phyloP scores from a whole-genome alignment of 2,797 vertebrate genomes.

The Eulemur rubriventer region DNA sequence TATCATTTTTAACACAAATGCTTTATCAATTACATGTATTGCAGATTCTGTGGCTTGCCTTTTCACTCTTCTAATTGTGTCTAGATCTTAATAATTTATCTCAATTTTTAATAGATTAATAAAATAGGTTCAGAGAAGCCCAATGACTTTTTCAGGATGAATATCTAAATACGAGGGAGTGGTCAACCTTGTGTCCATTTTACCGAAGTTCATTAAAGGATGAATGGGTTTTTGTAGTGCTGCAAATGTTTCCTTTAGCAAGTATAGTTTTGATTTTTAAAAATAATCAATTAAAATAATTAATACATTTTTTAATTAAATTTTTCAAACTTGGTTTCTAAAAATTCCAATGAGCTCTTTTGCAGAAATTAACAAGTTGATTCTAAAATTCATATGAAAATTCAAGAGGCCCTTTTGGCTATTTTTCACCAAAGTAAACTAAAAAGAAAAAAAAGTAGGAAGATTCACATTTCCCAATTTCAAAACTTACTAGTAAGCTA shows the following conservation, averaged over 20 bases:
- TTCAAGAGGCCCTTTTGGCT: neutral
- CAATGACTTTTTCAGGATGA: neutral
- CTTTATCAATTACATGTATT: neutral
- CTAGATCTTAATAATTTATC: slow-evolving; percentile 26
- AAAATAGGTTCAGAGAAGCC: slow-evolving; percentile 10
- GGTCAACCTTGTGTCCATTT: neutral
- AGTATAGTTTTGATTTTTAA: neutral
- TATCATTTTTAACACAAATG: slow-evolving; percentile 7
- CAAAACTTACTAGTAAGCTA: slow-evolving; percentile 8
- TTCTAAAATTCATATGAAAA: slow-evolving; percentile 16
- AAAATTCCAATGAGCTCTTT: neutral
- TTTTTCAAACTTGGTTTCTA: neutral
- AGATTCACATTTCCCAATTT: neutral
- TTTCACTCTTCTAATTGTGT: neutral
- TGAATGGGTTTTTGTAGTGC: neutral
- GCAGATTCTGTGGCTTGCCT: neutral
- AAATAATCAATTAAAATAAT: slow-evolving; percentile 39
- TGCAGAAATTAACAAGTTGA: neutral
- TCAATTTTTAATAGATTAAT: slow-evolving; percentile 22
- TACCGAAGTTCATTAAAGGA: neutral
- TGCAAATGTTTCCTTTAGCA: neutral
- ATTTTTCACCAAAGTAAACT: neutral
- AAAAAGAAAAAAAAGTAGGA: neutral
- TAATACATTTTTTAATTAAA: neutral
- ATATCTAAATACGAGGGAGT: neutral